Evolutionary conservation across 1,140 invertebrate species (phyloP).

Genomic region (Drosophila kanapiae): DNA sequence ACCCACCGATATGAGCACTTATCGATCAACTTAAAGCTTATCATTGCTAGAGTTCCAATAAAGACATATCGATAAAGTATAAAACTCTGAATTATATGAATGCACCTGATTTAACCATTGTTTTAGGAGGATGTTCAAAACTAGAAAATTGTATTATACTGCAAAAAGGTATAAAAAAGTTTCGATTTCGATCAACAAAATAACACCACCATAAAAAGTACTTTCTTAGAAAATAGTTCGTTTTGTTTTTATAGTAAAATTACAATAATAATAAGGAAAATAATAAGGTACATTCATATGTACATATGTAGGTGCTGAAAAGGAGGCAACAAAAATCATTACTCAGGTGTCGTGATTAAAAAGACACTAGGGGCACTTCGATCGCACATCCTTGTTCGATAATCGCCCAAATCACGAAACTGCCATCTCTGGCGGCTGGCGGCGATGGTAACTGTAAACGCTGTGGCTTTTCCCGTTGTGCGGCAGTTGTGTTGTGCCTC

Average conservation of each 20-base stretch:
- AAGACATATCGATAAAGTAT: neutral
- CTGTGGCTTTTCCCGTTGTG: conserved; percentile 22
- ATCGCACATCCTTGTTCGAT: conserved; percentile 17
- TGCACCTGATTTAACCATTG: no score
- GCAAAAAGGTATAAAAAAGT: no score
- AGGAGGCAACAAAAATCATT: neutral
- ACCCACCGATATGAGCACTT: neutral
- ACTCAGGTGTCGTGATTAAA: neutral
- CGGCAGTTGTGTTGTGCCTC: conserved; percentile 8
- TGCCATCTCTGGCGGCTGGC: conserved; percentile 27
- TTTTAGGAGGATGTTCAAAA: no score
- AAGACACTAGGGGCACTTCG: neutral
- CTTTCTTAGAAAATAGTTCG: no score
- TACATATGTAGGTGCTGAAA: neutral
- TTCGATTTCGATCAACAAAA: no score
- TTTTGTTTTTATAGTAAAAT: no score
- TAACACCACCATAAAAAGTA: no score
- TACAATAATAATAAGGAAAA: no score
- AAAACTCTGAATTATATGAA: no score
- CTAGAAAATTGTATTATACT: no score
- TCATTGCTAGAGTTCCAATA: neutral
- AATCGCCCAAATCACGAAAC: neutral
- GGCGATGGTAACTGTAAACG: conserved; percentile 30
- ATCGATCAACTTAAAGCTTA: conserved; percentile 14
- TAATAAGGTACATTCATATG: no score